Base-by-base conservation (phyloP, 2,113 vertebrate genomes). In the Phyllopteryx taeniolatus region DNA sequence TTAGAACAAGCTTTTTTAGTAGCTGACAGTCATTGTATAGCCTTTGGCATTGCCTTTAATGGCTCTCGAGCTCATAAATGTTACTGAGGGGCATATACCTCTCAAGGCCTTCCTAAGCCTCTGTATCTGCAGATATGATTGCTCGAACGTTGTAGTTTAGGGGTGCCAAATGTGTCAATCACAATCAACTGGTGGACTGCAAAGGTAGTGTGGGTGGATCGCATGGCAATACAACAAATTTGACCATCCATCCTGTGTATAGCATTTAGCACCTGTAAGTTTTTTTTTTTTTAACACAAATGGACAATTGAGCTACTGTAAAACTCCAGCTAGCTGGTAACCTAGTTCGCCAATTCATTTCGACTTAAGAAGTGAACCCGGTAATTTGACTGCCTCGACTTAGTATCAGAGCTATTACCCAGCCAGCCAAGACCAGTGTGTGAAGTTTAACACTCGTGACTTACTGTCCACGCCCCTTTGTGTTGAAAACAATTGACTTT, bases 21-120 rank as follows among this genome's bases (percentile, higher is more conserved):
- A 71, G 65, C 65, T 86, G 79, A 70, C 83, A 88, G 81, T 86
- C 80, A 81, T 73, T 80, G 64, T 62, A 73, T 80, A 51, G 84
- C 82, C 85, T 17, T 63, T 78, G 76, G 79, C 82, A 43, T 73
- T 79, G 75, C 79, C 80, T 83, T 83, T 86, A 86, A 82, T 78
- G 75, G 69, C 75, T 77, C 66, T 76, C 68, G 71, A 81, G 73
- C 78, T 75, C 71, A 66, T 84, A 83, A 84, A 88, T 75, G 79
- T 83, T 79, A 75, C 83, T 78, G 75, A 85, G 79, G 83, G 84
- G 82, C 83, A 76, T 75, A 79, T 85, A 76, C 69, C 84, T 85
- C 79, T 70, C 65, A 78, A 81, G 79, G 81, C 78, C 77, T 79
- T 68, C 60, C 67, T 15, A 22, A 53, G 70, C 61, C 46, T 72